Evolutionary conservation across 2,888 invertebrate species (phyloP).

Genomic region (Antheraea yamamai): DNA sequence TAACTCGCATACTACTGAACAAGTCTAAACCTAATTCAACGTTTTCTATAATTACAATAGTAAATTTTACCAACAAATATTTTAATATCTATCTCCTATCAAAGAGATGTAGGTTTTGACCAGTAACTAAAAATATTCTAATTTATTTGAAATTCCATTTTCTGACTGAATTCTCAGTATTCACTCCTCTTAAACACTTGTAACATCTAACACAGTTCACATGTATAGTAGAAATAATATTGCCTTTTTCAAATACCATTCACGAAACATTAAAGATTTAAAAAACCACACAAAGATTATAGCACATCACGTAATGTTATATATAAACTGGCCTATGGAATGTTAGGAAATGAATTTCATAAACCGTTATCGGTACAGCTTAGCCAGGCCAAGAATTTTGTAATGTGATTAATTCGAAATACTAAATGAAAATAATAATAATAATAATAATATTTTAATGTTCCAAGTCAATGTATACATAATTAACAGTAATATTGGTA

Average conservation of each 20-base stretch:
- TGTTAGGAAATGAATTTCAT: not conserved
- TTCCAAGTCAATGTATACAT: too few relatives aligned
- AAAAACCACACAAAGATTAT: too few relatives aligned
- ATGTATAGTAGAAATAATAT: too few relatives aligned
- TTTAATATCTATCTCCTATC: not conserved
- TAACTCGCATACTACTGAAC: not conserved
- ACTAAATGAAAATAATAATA: not conserved
- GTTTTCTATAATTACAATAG: not conserved
- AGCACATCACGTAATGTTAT: too few relatives aligned
- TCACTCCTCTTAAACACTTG: too few relatives aligned
- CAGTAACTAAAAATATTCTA: not conserved
- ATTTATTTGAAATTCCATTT: not conserved
- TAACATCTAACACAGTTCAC: too few relatives aligned
- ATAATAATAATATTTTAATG: too few relatives aligned
- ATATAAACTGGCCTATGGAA: too few relatives aligned
- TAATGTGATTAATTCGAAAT: not conserved
- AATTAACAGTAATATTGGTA: too few relatives aligned
- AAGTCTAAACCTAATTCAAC: not conserved
- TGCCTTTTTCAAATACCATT: too few relatives aligned
- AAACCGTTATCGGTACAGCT: not conserved
- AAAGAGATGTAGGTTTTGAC: not conserved
- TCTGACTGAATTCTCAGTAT: too few relatives aligned
- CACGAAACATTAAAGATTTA: too few relatives aligned
- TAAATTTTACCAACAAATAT: not conserved
- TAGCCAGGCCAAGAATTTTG: not conserved